Percentiles rank a stretch among this genome's conserved stretches.
Conservation (phyloP, 2,113 vertebrate genomes). For the Lycaon pictus region DNA sequence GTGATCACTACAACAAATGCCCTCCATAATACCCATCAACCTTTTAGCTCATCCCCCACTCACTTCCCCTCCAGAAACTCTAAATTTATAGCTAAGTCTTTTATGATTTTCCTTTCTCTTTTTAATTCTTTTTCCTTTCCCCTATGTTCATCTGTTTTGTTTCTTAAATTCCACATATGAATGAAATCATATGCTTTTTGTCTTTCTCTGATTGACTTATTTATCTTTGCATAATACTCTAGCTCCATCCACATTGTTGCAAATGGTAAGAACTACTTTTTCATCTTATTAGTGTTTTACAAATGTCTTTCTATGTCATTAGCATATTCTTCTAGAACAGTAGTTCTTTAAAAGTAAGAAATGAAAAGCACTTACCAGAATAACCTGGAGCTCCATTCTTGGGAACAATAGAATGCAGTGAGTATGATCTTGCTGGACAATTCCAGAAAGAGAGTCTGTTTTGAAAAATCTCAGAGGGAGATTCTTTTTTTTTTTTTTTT, state of each 20-base stretch:
- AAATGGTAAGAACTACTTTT: not conserved
- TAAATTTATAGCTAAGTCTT: not conserved
- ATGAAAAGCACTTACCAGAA: not conserved
- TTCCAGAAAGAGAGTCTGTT: not conserved
- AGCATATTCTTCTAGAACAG: not conserved
- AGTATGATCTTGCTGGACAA: not conserved
- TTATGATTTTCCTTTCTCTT: not conserved
- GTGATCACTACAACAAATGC: not conserved
- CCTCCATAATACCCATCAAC: not conserved
- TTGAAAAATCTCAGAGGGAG: not conserved
- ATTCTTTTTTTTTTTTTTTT: not conserved
- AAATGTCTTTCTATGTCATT: not conserved
- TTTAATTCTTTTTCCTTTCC: not conserved
- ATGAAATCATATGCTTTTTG: not conserved
- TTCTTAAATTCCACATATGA: not conserved
- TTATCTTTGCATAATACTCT: not conserved
- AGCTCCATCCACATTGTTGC: not conserved
- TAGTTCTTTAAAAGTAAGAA: not conserved
- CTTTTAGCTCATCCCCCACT: not conserved
- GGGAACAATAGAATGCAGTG: not conserved
- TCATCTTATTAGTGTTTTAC: not conserved
- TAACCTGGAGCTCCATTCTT: not conserved
- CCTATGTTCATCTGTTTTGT: not conserved
- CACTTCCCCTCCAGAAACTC: not conserved
- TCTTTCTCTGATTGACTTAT: not conserved